Evolutionary conservation across 2,888 invertebrate genomes (phyloP), one percentile per base, ranked within the genome.

Genomic region (Oconnorella tubifera): DNA sequence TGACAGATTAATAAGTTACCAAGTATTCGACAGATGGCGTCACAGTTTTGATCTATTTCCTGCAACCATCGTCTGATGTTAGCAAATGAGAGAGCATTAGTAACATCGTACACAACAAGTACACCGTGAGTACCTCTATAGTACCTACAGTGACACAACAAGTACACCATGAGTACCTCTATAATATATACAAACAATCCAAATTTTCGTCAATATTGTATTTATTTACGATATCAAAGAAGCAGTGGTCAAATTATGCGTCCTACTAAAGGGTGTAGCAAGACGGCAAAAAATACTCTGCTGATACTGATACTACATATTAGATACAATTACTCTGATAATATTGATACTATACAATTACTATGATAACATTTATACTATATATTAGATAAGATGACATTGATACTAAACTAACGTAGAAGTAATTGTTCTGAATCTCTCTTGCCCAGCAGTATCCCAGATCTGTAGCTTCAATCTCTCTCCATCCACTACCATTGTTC

Each of bases 31-130:
- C 94, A 95, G 74, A 97, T 97, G 77, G 93, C 92, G 86, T 99
- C 98, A 88, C 99, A 99, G 86, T 99, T 98, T 82, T 96, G 93
- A 82, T 98, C 97, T 73, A 99, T 99, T 85, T 99, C 99, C 81
- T 96, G 94, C 62, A 99, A 86, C 99, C 99, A 99, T 80, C 98
- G 86, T 82, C 97, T 96, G 1, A 99, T 98, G 84, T 99, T 99
- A 68, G 96, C 96, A 85, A 99, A 99, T 59, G 97, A 95, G 82
- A 99, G 98, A 51, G 97, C 98, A 83, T 92, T 96, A 69, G 93
- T 94, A 60, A 99, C 98, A 86, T 99, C 99, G 84, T 99, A 99
- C 19, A 99, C 99, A 56, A 99, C 96, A 79, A 99, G 95, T 68
- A 99, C 99, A 68, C 99, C 99, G 84, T 99, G 98, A 57, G 99